Evolutionary conservation across 2,797 vertebrate genomes (phyloP).

Genomic region (Brotogeris chrysoptera): DNA sequence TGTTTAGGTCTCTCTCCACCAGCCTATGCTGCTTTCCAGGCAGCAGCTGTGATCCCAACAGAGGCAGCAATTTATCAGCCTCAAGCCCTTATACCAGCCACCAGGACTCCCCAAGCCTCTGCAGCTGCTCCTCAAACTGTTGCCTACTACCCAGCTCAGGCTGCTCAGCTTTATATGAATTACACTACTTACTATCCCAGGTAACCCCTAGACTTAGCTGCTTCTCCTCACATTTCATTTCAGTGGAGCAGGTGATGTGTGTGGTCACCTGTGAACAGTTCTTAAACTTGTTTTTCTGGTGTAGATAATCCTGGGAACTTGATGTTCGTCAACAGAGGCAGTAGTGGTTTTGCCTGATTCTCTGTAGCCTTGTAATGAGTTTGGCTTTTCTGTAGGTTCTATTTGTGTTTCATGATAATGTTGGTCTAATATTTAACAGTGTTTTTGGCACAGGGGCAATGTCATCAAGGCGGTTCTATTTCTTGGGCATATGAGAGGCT

Average conservation of each 20-base stretch:
- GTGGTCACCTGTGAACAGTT: not conserved
- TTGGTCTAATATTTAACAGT: not conserved
- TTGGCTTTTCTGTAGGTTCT: not conserved
- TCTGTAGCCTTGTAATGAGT: not conserved
- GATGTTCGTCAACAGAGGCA: not conserved
- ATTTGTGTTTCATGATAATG: not conserved
- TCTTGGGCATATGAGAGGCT: not conserved
- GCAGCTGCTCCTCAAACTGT: conserved; percentile 82
- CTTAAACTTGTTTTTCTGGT: not conserved
- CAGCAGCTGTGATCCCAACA: conserved; percentile 85
- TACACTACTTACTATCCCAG: conserved; percentile 97
- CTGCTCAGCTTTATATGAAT: conserved; percentile 94
- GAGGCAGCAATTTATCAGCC: conserved; percentile 92
- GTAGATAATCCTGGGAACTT: not conserved
- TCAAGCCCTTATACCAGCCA: conserved; percentile 85
- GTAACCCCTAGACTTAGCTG: conserved; percentile 55
- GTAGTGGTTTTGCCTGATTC: not conserved
- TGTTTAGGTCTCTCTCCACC: conserved; percentile 90
- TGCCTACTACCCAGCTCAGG: conserved; percentile 91
- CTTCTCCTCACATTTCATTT: not conserved
- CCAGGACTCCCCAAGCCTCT: conserved; percentile 81
- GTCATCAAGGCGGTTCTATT: not conserved
- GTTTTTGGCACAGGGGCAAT: not conserved
- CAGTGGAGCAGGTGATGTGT: not conserved
- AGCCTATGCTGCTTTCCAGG: conserved; percentile 88